Conservation (phyloP, 2,888 invertebrate species). For the Drosophila neutralis region DNA sequence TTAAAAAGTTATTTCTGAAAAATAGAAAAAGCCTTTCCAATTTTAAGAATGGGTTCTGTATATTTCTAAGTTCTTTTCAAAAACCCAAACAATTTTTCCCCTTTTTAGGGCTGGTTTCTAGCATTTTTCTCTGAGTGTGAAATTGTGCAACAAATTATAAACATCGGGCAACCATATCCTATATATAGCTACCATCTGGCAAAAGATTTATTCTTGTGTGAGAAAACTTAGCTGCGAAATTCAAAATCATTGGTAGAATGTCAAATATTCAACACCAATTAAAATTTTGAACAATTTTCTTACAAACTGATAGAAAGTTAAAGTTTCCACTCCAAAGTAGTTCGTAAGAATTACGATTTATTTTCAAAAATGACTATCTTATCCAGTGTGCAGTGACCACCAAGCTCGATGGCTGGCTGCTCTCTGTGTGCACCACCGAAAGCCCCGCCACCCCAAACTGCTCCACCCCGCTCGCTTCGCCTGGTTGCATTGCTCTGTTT, state of each 20-base stretch:
- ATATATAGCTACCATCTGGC: background rate
- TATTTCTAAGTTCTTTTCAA: background rate
- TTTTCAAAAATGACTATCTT: background rate
- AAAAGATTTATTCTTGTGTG: background rate
- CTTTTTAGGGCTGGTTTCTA: background rate
- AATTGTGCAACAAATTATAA: background rate
- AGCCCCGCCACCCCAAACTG: background rate
- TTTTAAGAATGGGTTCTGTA: background rate
- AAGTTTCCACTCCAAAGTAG: background rate
- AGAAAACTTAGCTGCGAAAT: background rate
- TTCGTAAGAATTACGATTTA: background rate
- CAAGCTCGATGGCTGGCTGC: conserved; percentile 9
- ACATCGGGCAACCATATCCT: background rate
- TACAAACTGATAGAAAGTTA: background rate
- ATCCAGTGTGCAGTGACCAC: conserved; percentile 23
- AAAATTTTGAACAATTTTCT: background rate
- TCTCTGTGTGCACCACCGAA: no score
- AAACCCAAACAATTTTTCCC: background rate
- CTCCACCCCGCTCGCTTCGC: background rate
- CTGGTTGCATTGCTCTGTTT: conserved; percentile 37
- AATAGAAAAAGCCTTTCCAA: background rate
- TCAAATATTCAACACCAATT: background rate
- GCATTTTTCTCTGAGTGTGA: background rate
- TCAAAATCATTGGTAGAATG: background rate
- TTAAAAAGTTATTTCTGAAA: background rate